phyloP scores from a whole-genome alignment of 2,888 invertebrate species.

The Pollenia amentaria region DNA sequence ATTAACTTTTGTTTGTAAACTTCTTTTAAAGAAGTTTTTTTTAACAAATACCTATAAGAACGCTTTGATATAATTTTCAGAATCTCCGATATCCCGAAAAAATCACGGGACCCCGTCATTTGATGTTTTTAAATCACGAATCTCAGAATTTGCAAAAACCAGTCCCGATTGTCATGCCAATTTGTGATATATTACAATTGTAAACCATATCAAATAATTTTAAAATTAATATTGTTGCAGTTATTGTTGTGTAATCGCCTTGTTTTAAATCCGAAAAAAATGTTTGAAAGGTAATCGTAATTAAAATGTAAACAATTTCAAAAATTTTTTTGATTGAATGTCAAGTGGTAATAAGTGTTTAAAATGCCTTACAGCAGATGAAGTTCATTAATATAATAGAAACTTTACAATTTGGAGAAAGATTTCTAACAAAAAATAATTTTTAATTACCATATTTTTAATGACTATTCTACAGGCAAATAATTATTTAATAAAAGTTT shows the following conservation, averaged over 20 bases:
- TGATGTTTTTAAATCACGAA: too few relatives aligned
- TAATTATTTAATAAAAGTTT: not conserved
- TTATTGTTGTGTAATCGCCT: not conserved
- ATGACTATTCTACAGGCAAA: not conserved
- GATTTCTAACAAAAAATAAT: not conserved
- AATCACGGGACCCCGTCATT: too few relatives aligned
- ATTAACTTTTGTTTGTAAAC: too few relatives aligned
- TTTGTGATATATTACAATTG: conserved; percentile 9
- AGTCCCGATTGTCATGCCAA: not conserved
- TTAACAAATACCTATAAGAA: too few relatives aligned
- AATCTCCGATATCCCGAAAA: too few relatives aligned
- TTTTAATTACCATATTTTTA: not conserved
- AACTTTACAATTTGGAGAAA: not conserved
- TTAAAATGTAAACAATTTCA: not conserved
- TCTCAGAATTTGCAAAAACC: too few relatives aligned
- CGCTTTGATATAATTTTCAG: too few relatives aligned
- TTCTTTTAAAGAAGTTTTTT: too few relatives aligned
- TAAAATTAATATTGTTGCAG: conserved; percentile 41
- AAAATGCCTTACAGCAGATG: not conserved
- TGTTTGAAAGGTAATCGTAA: not conserved
- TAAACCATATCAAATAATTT: conserved; percentile 47
- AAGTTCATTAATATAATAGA: not conserved
- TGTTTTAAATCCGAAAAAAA: not conserved
- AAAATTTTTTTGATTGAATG: not conserved
- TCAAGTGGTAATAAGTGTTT: not conserved